A percentile compares a stretch with the other conserved stretches of the same genome.
These are phyloP conservation scores for Pipistrellus nathusii DNA, from an alignment of 2,797 vertebrate genomes.

Conservation along the genomic window DNA sequence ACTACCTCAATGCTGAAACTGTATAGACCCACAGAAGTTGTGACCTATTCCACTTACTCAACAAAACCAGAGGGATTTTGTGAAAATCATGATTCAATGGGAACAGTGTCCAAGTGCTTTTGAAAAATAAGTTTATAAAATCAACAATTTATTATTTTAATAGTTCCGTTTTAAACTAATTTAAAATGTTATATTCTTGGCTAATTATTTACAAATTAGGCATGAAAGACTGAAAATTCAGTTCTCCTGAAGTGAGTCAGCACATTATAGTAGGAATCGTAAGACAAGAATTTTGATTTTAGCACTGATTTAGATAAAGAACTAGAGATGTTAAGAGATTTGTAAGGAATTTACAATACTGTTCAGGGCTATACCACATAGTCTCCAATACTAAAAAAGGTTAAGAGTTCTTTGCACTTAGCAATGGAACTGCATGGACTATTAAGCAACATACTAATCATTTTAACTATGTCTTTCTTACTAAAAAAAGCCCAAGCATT, in stretches of 20 bases:
- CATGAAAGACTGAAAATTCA: constrained; percentile 38
- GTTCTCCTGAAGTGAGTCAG: constrained; percentile 46
- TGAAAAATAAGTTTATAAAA: constrained; percentile 5
- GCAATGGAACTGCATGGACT: not conserved
- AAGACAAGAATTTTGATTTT: constrained; percentile 46
- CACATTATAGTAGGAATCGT: not conserved
- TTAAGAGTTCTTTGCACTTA: not conserved
- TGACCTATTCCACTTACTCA: constrained; percentile 23
- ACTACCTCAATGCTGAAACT: constrained; percentile 39
- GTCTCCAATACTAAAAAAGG: constrained; percentile 33
- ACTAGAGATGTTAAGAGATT: constrained; percentile 37
- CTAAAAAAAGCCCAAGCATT: constrained; percentile 8
- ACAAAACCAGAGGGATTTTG: not conserved
- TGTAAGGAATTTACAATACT: constrained; percentile 22
- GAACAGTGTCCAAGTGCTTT: not conserved
- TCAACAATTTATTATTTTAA: constrained; percentile 24
- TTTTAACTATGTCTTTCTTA: constrained; percentile 55
- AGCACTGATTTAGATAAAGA: constrained; percentile 59
- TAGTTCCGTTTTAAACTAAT: constrained; percentile 29
- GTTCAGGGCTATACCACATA: not conserved
- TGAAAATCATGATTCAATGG: constrained; percentile 36
- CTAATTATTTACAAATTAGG: constrained; percentile 67
- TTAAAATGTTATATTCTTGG: constrained; percentile 41
- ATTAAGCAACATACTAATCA: constrained; percentile 21
- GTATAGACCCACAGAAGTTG: constrained; percentile 33